Conservation (phyloP, 2,797 vertebrate genomes). For the Smutsia gigantea region DNA sequence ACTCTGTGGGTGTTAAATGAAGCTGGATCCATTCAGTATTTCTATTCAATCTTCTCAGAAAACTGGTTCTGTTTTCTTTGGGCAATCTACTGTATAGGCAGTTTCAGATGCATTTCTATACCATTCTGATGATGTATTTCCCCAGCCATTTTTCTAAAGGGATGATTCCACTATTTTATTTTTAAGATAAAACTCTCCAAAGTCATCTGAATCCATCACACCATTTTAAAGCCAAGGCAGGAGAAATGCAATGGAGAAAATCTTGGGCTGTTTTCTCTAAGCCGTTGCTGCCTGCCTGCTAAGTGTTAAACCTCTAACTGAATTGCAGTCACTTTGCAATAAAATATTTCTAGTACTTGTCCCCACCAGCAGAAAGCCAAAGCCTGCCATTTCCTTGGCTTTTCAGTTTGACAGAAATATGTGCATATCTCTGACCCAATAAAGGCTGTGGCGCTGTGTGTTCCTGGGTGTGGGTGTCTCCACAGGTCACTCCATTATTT, state of each 20-base stretch:
- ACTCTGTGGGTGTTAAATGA: slow-evolving; percentile 65
- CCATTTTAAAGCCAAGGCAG: slow-evolving; percentile 36
- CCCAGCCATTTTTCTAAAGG: slow-evolving; percentile 58
- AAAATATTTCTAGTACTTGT: slow-evolving; percentile 61
- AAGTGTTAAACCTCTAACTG: slow-evolving; percentile 25
- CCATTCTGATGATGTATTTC: slow-evolving; percentile 67
- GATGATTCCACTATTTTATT: slow-evolving; percentile 46
- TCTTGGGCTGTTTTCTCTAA: slow-evolving; percentile 21
- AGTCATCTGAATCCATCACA: slow-evolving; percentile 63
- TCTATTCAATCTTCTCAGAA: slow-evolving; percentile 70
- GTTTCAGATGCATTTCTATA: slow-evolving; percentile 55
- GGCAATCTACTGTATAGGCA: background rate
- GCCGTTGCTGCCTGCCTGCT: background rate
- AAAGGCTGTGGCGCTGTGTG: background rate
- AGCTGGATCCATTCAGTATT: slow-evolving; percentile 58
- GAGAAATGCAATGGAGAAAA: slow-evolving; percentile 54
- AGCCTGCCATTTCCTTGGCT: slow-evolving; percentile 50
- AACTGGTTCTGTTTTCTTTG: slow-evolving; percentile 74
- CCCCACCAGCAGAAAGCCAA: slow-evolving; percentile 54
- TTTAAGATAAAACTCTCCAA: slow-evolving; percentile 59
- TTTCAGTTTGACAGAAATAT: slow-evolving; percentile 61
- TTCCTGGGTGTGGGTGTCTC: background rate
- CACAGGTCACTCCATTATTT: slow-evolving; percentile 54
- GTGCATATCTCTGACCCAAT: slow-evolving; percentile 10
- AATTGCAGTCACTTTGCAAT: slow-evolving; percentile 55